Evolutionary conservation across 2,888 invertebrate species (phyloP), one percentile per base, ranked within the genome.

Genomic region (Euproctis similis): DNA sequence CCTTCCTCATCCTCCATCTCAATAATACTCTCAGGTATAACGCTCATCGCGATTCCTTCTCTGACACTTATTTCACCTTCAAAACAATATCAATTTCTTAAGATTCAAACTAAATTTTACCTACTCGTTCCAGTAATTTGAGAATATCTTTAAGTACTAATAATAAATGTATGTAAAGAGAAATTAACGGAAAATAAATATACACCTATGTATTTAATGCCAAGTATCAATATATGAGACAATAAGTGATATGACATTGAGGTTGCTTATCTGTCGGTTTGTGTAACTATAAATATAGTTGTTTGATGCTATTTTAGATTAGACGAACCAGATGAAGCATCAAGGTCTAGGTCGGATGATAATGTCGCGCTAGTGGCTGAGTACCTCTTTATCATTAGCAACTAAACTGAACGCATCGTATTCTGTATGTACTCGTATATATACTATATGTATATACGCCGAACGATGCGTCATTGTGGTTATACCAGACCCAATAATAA

Each of bases 291-390:
- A 50, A 45, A 47, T 50, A 51, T 35, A 38, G 28, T 7, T 14
- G 22, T 31, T 30, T 33, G 24, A 24, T 26, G 36, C 38, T 42
- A 39, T 44, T 45, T 41, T 28, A 40, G 48, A 47, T 45, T 45
- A 56, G 50, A 58, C 51, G 48, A 45, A 50, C 31, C 47, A 52
- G 49, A 57, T 53, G 50, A 47, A 32, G 30, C 35, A 35, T 39
- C 61, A 70, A 70, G 69, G 70, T 68, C 69, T 66, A 60, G 66
- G 67, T 60, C 52, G 42, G 33, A 30, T 44, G 60, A 63, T 65
- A 63, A 69, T 58, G 60, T 59, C 55, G 44, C 39, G 39, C 40
- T 14, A 24, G 31, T 21, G 36, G n/a, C n/a, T n/a, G n/a, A 31
- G 34, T 26, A 39, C 31, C 36, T 47, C 28, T 14, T 14, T 14